Conservation (phyloP, 1,140 invertebrate species). For the Dinoponera quadriceps region DNA sequence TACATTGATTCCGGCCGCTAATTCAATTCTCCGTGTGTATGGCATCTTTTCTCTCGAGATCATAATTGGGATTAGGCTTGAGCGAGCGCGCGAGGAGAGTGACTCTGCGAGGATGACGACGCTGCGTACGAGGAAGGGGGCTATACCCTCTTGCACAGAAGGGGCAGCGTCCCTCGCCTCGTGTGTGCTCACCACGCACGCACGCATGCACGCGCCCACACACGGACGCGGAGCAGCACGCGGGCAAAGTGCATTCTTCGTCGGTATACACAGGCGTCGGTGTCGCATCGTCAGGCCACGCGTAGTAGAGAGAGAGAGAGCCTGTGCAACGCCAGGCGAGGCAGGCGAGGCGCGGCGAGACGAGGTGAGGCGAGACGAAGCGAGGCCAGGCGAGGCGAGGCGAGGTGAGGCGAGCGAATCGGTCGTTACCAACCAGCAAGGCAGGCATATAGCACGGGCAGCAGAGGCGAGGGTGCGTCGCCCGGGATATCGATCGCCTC, state of each 20-base stretch:
- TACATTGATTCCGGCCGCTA: conserved; percentile 45
- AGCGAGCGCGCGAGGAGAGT: conserved; percentile 30
- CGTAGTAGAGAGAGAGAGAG: conserved; percentile 1
- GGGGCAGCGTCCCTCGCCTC: neutral
- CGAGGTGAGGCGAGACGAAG: conserved; percentile 46
- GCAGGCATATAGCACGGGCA: conserved; percentile 52
- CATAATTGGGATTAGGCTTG: conserved; percentile 53
- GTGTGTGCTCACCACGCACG: too few species aligned
- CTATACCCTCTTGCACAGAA: neutral
- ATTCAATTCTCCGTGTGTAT: conserved; percentile 55
- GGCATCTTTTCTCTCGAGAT: conserved; percentile 53
- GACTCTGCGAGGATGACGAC: conserved; percentile 3
- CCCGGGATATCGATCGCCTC: conserved; percentile 63
- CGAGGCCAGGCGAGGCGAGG: conserved; percentile 47
- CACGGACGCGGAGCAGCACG: neutral
- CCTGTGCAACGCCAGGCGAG: neutral
- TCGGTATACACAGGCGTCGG: conserved; percentile 37
- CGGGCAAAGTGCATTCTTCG: conserved; percentile 50
- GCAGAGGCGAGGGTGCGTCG: conserved; percentile 60
- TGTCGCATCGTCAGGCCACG: conserved; percentile 49
- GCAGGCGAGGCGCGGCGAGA: conserved; percentile 44
- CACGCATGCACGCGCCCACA: neutral
- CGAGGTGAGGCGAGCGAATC: conserved; percentile 53
- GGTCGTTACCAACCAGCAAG: conserved; percentile 54
- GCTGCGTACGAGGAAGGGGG: neutral